Evolutionary conservation across 2,113 vertebrate genomes (phyloP).

Genomic region (Polypterus senegalus): DNA sequence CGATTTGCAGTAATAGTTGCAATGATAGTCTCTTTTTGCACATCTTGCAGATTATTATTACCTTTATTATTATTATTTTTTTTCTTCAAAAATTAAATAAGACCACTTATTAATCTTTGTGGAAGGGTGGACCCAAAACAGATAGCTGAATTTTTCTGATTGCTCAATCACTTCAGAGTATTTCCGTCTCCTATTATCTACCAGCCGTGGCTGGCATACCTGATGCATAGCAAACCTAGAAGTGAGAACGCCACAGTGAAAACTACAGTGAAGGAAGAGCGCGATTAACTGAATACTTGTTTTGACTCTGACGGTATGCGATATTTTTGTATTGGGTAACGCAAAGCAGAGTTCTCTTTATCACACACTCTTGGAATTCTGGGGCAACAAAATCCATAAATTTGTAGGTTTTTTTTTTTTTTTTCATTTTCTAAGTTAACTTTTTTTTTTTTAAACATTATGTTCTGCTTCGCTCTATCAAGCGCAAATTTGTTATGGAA

Average conservation of each 20-base stretch:
- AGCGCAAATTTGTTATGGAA: slow-evolving; percentile 31
- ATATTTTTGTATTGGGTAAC: too few relatives aligned
- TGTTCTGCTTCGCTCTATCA: too few relatives aligned
- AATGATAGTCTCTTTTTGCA: slow-evolving; percentile 78
- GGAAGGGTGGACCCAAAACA: slow-evolving; percentile 36
- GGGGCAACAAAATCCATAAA: too few relatives aligned
- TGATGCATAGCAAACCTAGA: slow-evolving; percentile 59
- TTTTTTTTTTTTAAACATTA: too few relatives aligned
- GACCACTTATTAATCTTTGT: slow-evolving; percentile 54
- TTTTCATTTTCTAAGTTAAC: too few relatives aligned
- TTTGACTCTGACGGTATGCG: too few relatives aligned
- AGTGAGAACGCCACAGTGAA: slow-evolving; percentile 21
- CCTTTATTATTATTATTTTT: slow-evolving; percentile 32
- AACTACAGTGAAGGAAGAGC: not conserved
- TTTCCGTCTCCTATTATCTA: slow-evolving; percentile 22
- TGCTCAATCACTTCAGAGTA: slow-evolving; percentile 11
- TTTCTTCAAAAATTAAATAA: slow-evolving; percentile 44
- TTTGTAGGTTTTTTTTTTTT: too few relatives aligned
- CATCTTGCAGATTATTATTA: slow-evolving; percentile 46
- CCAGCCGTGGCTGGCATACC: slow-evolving; percentile 46
- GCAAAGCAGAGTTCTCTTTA: too few relatives aligned
- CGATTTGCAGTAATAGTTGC: slow-evolving; percentile 49
- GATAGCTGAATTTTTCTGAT: slow-evolving; percentile 19
- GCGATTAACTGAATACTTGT: too few relatives aligned
- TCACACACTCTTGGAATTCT: too few relatives aligned